These are phyloP conservation scores for Sebastes diploproa DNA, from an alignment of 2,797 vertebrate species.

Conservation along the genomic window DNA sequence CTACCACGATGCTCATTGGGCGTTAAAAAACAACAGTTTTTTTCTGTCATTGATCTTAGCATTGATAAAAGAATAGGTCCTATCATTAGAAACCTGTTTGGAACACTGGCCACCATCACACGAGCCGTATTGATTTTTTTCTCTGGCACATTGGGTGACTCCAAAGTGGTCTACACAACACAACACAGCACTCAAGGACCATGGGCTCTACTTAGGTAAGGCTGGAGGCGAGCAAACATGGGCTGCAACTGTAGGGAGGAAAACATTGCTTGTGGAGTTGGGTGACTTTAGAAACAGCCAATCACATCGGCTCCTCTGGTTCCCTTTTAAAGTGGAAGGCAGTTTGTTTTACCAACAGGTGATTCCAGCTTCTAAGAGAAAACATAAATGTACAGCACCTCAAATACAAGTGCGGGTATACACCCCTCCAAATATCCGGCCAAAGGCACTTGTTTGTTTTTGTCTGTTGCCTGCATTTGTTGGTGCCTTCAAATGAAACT, in stretches of 20 bases:
- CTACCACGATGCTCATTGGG: not conserved
- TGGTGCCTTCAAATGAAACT: too few species aligned
- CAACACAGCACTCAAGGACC: conserved; percentile 10
- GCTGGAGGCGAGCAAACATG: not conserved
- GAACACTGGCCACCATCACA: conserved; percentile 52
- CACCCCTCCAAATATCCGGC: too few species aligned
- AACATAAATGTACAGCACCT: not conserved
- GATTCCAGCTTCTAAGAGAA: not conserved
- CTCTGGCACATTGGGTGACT: conserved; percentile 20
- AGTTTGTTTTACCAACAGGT: not conserved
- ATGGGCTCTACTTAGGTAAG: not conserved
- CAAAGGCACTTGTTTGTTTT: too few species aligned
- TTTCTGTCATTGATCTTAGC: conserved; percentile 53
- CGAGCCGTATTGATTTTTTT: conserved; percentile 43
- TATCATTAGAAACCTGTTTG: conserved; percentile 49
- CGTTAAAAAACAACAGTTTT: conserved; percentile 1
- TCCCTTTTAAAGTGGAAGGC: not conserved
- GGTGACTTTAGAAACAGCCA: not conserved
- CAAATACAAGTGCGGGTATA: not conserved
- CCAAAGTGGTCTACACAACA: conserved; percentile 18
- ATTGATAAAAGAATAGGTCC: conserved; percentile 47
- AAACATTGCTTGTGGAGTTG: conserved; percentile 7
- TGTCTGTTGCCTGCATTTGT: too few species aligned
- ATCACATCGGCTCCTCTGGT: not conserved
- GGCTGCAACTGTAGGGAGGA: not conserved